Percentiles rank a stretch among this genome's conserved stretches.
These are phyloP conservation scores for Gulo gulo DNA, from an alignment of 2,113 vertebrate genomes.

Conservation along the genomic window DNA sequence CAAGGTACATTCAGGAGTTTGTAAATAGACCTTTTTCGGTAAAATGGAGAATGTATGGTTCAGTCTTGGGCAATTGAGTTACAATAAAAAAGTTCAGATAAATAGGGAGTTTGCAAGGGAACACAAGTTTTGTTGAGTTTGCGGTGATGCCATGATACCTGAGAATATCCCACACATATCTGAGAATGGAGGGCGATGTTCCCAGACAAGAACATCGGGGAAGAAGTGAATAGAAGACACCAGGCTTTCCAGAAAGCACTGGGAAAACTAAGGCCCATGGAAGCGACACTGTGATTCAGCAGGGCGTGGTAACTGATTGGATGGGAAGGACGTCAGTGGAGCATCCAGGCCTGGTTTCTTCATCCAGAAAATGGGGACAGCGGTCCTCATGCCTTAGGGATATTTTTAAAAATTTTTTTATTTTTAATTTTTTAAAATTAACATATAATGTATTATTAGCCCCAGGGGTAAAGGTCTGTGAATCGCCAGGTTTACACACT, in stretches of 20 bases:
- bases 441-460: too few relatives aligned
- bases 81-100: background rate
- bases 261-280: background rate
- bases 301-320: background rate
- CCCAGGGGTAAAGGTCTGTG: too few relatives aligned
- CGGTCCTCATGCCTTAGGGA: too few relatives aligned
- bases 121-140: background rate
- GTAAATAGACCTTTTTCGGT: background rate
- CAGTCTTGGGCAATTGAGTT: background rate
- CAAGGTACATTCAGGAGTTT: background rate
- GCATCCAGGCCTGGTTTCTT: background rate
- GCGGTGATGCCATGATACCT: background rate
- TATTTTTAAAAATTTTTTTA: too few relatives aligned
- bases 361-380: background rate
- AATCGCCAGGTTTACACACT: too few relatives aligned
- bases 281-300: background rate
- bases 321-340: background rate
- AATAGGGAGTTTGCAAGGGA: background rate
- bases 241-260: background rate
- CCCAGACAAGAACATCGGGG: background rate
- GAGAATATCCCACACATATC: background rate
- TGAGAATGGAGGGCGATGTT: background rate
- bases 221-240: background rate
- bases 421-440: too few relatives aligned
- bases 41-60: background rate